Percentiles rank a stretch among this genome's conserved stretches.
Conservation (phyloP, 2,888 invertebrate genomes). For the Orgyia antiqua region DNA sequence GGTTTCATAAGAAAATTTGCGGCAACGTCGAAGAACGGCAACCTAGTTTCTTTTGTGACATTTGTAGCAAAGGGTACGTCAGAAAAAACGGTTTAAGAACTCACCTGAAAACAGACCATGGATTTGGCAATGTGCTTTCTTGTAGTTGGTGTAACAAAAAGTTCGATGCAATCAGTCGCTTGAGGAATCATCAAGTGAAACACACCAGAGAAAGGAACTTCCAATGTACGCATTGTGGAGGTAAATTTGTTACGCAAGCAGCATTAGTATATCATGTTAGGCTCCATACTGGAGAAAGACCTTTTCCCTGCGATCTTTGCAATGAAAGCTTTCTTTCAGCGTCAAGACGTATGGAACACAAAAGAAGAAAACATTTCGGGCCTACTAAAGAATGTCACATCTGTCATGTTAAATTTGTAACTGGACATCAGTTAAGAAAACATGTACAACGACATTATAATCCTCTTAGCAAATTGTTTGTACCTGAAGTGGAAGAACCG, state of each 20-base stretch:
- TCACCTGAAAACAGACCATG: conserved; percentile 59
- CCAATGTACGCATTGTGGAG: conserved; percentile 51
- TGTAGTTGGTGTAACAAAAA: conserved; percentile 57
- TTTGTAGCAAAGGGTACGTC: conserved; percentile 60
- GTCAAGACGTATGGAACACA: conserved; percentile 64
- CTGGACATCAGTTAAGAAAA: conserved; percentile 51
- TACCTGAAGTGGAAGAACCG: conserved; percentile 48
- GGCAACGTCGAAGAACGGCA: conserved; percentile 30
- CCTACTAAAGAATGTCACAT: conserved; percentile 60
- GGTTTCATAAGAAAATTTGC: conserved; percentile 46
- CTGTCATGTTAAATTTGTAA: conserved; percentile 61
- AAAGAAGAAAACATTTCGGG: conserved; percentile 60
- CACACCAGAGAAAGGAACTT: conserved; percentile 67
- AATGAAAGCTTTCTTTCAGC: conserved; percentile 63
- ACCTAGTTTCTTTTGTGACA: conserved; percentile 41
- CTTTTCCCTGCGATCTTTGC: conserved; percentile 57
- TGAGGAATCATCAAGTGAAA: conserved; percentile 58
- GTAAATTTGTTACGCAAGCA: conserved; percentile 62
- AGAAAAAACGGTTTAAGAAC: conserved; percentile 51
- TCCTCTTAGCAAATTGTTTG: conserved; percentile 54
- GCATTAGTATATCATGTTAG: conserved; percentile 62
- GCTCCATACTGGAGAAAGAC: conserved; percentile 66
- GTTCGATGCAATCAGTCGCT: conserved; percentile 65
- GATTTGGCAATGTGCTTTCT: conserved; percentile 55
- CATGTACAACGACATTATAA: conserved; percentile 61